These are phyloP conservation scores for Cephus spinipes DNA, from an alignment of 2,888 invertebrate species.

Conservation along the genomic window DNA sequence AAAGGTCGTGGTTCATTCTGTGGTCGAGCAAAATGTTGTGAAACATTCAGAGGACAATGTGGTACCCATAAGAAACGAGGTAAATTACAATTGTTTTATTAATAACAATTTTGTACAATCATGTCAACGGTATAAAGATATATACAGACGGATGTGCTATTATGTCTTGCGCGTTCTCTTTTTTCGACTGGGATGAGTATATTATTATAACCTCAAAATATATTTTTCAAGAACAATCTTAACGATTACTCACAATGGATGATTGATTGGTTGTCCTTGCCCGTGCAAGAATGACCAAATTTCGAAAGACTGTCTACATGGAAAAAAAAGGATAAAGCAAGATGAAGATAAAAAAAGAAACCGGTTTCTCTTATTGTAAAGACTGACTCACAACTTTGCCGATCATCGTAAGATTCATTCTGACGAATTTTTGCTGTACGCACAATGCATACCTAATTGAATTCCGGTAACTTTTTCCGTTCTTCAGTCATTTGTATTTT, in stretches of 20 bases:
- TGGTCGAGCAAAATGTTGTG: constrained; percentile 50
- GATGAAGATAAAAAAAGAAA: neutral
- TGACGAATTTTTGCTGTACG: neutral
- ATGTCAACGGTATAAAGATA: neutral
- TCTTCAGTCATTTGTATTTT: neutral
- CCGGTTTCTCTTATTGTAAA: neutral
- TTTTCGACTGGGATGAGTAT: neutral
- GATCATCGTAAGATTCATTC: neutral
- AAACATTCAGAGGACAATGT: constrained; percentile 41
- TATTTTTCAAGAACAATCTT: constrained; percentile 7
- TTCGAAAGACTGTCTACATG: neutral
- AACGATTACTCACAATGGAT: constrained; percentile 12
- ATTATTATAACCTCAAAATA: neutral
- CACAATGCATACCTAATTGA: neutral
- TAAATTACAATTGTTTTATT: constrained; percentile 19
- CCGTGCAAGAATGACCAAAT: constrained; percentile 14
- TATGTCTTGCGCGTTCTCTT: neutral
- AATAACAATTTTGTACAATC: neutral
- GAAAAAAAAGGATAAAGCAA: neutral
- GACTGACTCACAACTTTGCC: neutral
- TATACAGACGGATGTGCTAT: neutral
- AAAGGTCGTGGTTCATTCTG: constrained; percentile 58
- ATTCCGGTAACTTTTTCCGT: neutral
- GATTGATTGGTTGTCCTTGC: constrained; percentile 24
- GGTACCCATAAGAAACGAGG: constrained; percentile 40